These are phyloP conservation scores for Morelia viridis DNA, from an alignment of 2,797 vertebrate genomes.

Conservation along the genomic window DNA sequence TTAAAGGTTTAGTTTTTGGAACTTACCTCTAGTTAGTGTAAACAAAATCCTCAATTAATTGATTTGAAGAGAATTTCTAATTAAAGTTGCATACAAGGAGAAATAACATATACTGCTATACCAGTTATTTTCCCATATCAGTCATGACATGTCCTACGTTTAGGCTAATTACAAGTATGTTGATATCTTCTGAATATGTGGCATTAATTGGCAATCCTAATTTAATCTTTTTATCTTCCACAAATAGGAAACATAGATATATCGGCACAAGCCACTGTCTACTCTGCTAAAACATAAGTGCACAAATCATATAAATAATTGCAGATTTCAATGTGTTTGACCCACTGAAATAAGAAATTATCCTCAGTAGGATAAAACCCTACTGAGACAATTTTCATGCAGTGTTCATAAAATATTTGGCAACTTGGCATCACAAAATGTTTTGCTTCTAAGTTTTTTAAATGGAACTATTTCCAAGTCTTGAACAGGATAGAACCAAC, in stretches of 20 bases:
- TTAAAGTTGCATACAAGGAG: slow-evolving; percentile 5
- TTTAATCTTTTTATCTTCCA: not conserved
- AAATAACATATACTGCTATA: not conserved
- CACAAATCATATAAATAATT: not conserved
- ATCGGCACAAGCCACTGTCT: not conserved
- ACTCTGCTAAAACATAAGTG: not conserved
- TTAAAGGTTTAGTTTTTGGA: slow-evolving; percentile 50
- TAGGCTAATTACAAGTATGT: not conserved
- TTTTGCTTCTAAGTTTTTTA: slow-evolving; percentile 19
- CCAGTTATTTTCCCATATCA: not conserved
- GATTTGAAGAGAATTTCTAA: slow-evolving; percentile 46
- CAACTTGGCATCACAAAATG: not conserved
- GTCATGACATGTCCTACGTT: not conserved
- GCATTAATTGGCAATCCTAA: not conserved
- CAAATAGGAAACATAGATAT: not conserved
- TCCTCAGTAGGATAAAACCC: not conserved
- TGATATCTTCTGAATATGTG: not conserved
- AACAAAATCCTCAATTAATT: slow-evolving; percentile 43
- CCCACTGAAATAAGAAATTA: not conserved
- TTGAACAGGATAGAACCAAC: not conserved
- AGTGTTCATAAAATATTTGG: not conserved
- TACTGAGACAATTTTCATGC: not conserved
- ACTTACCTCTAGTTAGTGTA: slow-evolving; percentile 58
- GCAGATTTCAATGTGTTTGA: not conserved
- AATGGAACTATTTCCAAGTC: not conserved